Base-by-base conservation (phyloP, 2,797 vertebrate genomes). In the Loris lydekkerianus region DNA sequence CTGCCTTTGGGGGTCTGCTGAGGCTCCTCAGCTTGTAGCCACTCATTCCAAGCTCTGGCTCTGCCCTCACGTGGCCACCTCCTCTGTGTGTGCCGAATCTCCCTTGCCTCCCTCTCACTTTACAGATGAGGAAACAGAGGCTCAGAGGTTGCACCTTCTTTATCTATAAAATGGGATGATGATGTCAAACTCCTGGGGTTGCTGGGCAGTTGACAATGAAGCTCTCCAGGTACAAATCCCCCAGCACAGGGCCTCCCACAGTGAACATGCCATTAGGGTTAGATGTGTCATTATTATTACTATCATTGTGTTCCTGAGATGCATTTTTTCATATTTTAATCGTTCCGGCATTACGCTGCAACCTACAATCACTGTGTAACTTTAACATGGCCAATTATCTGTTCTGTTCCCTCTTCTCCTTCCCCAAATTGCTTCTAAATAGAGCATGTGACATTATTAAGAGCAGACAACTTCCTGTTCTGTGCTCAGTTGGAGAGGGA, bases 231-330 rank as follows among this genome's bases (percentile, higher is more conserved):
- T 46, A 37, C 3, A 29, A 60, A 49, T 23, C n/a, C 65, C 73
- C 43, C 63, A 70, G 84, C 65, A n/a, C 20, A 31, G 40, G 2
- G 13, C 53, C n/a, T 80, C 61, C 25, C 31, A 7, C 10, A 29
- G 37, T 0, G 23, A 86, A 10, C 3, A 0, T 2, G 2, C 72
- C 10, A 11, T 31, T 25, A 49, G 8, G 75, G 10, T 11, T 37
- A 56, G 2, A 2, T 13, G 5, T 53, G 15, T 53, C 4, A 53
- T 31, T 34, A 61, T 14, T 37, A 10, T 23, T 9, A 34, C 34
- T 34, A 29, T 0, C 5, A 7, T 15, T 69, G 72, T 65, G 61
- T 61, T 86, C 37, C 83, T 78, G 63, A 80, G 65, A 80, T 61
- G 53, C 31, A 69, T 23, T 49, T 31, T 37, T 37, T 60, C n/a